Evolutionary conservation across 2,888 invertebrate species (phyloP).

Genomic region (Antheraea assamensis): DNA sequence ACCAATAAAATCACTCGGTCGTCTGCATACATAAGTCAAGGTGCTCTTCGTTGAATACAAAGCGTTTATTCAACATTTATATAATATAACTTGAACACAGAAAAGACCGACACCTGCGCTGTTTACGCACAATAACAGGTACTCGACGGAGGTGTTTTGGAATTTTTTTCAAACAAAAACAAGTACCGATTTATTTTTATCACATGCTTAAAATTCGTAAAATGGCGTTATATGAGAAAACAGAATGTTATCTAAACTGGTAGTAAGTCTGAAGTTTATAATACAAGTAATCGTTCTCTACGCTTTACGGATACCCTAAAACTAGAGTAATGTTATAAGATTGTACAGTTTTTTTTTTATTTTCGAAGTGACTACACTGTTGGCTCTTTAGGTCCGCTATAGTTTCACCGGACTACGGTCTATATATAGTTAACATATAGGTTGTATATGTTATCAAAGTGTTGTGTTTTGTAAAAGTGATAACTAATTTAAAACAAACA

Average conservation of each 20-base stretch:
- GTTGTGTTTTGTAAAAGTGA: neutral
- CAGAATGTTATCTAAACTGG: slow-evolving; percentile 32
- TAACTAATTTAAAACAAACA: too few species aligned
- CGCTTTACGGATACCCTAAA: slow-evolving; percentile 23
- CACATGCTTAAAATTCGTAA: slow-evolving; percentile 17
- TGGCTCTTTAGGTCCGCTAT: too few species aligned
- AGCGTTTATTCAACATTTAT: slow-evolving; percentile 2
- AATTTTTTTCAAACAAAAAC: slow-evolving; percentile 17
- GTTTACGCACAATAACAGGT: neutral
- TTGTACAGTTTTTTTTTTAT: too few species aligned
- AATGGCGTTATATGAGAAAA: slow-evolving; percentile 31
- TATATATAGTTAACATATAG: too few species aligned
- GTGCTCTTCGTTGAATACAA: slow-evolving; percentile 30
- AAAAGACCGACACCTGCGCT: neutral
- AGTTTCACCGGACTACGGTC: too few species aligned
- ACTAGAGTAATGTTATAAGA: neutral
- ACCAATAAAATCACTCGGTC: slow-evolving; percentile 34
- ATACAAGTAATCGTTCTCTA: slow-evolving; percentile 28
- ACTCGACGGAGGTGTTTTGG: neutral
- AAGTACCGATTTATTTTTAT: slow-evolving; percentile 20
- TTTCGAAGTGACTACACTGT: too few species aligned
- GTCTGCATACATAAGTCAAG: slow-evolving; percentile 28
- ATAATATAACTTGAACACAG: slow-evolving; percentile 3
- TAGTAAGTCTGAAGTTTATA: slow-evolving; percentile 26
- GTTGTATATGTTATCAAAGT: neutral